Evolutionary conservation across 2,888 invertebrate species (phyloP).

Genomic region (Tetropium fuscum): DNA sequence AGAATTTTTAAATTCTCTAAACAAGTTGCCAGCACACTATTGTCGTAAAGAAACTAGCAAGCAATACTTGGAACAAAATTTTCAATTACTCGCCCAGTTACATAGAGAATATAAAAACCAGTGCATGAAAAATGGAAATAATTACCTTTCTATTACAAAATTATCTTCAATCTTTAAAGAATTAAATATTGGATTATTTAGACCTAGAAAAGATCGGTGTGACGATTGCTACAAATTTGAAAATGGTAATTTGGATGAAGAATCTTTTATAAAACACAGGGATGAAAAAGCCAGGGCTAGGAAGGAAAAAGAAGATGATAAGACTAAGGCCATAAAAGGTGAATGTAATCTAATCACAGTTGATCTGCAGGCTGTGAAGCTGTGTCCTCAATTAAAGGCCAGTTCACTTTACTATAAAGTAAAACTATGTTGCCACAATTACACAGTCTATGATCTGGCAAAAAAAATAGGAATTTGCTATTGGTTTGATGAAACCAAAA

Average conservation of each 20-base stretch:
- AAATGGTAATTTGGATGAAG: slow-evolving; percentile 4
- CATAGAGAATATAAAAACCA: slow-evolving; percentile 28
- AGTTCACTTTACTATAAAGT: slow-evolving; percentile 47
- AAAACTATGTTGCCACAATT: slow-evolving; percentile 52
- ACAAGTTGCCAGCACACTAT: slow-evolving; percentile 28
- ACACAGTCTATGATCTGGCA: slow-evolving; percentile 46
- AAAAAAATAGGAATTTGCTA: slow-evolving; percentile 44
- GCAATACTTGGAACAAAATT: slow-evolving; percentile 39
- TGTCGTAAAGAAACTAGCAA: slow-evolving; percentile 32
- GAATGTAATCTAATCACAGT: slow-evolving; percentile 37
- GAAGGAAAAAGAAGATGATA: slow-evolving; percentile 30
- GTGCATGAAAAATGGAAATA: slow-evolving; percentile 19
- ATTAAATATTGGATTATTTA: slow-evolving; percentile 28
- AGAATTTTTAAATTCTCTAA: slow-evolving; percentile 4
- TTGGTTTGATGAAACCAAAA: slow-evolving; percentile 45
- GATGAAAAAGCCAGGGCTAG: slow-evolving; percentile 37
- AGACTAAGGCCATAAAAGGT: slow-evolving; percentile 35
- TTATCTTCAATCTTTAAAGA: slow-evolving; percentile 13
- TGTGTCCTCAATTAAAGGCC: slow-evolving; percentile 42
- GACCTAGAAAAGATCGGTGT: slow-evolving; percentile 44
- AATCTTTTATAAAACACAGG: slow-evolving; percentile 1
- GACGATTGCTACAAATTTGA: slow-evolving; percentile 5
- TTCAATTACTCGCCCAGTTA: slow-evolving; percentile 30
- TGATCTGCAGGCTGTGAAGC: slow-evolving; percentile 42
- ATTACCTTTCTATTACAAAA: slow-evolving; percentile 4